These are phyloP conservation scores for Orchestes rusci DNA, from an alignment of 2,888 invertebrate genomes.

Conservation along the genomic window DNA sequence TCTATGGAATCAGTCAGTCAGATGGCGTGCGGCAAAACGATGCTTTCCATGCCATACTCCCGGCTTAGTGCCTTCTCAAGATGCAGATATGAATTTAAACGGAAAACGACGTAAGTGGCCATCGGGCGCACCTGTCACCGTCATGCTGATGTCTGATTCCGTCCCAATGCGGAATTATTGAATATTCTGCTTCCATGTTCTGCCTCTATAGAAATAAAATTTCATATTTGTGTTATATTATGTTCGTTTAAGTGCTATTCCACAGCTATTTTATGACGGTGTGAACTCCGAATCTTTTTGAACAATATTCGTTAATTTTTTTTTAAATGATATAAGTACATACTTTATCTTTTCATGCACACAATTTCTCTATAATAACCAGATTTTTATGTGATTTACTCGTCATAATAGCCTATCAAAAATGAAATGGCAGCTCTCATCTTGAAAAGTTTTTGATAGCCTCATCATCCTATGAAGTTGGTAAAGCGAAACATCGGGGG, in stretches of 20 bases:
- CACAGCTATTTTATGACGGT: no score
- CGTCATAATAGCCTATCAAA: no score
- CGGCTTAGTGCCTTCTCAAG: constrained; percentile 27
- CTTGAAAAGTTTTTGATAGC: no score
- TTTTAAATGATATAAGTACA: no score
- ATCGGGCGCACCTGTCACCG: constrained; percentile 35
- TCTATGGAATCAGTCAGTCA: constrained; percentile 21
- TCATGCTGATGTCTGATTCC: constrained; percentile 30
- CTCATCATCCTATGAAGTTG: no score
- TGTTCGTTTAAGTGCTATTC: constrained; percentile 12
- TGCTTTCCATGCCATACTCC: constrained; percentile 17
- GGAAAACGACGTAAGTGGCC: constrained; percentile 30
- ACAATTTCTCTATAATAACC: no score
- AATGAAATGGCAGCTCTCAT: no score
- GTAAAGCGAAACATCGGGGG: no score
- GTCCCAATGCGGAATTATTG: constrained; percentile 32
- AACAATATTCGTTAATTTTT: no score
- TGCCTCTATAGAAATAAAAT: constrained; percentile 27
- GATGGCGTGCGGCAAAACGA: constrained; percentile 16
- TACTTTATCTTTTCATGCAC: no score
- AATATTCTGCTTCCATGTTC: constrained; percentile 29
- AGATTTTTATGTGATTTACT: no score
- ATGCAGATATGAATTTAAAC: constrained; percentile 39
- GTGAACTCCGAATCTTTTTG: no score
- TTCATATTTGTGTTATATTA: constrained; percentile 20